Evolutionary conservation across 2,113 vertebrate genomes (phyloP), one percentile per base, ranked within the genome.

Genomic region (Podarcis raffonei): DNA sequence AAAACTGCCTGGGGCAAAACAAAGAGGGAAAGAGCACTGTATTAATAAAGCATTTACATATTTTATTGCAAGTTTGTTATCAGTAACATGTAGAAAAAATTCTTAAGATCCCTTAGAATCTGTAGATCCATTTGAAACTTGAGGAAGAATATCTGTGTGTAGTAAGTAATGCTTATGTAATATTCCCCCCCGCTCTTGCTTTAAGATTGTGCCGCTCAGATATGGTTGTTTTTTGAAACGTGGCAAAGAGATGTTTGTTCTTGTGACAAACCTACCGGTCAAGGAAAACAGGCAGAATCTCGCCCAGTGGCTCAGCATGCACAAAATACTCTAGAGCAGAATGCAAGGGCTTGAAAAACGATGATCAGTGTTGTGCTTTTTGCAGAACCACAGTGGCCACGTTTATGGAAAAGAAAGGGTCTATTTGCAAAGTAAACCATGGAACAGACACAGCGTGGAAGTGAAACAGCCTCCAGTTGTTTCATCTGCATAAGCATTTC

Each of bases 51-150:
- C 94, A 94, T 93, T 90, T 78, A 69, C 37, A 83, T 93, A 12
- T 95, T 96, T 96, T 96, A 96, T 97, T 96, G 95, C 96, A 96
- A 91, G 85, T 93, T 95, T 90, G 87, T 85, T 94, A 92, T 94
- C 86, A 94, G 89, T 90, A 88, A 62, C 89, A 92, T 91, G 42
- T 90, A 96, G 91, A 96, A 96, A 96, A 94, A 90, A 30, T 93
- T 69, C 20, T 77, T 68, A 69, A 53, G 20, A 68, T 69, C 65
- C 62, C 81, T 62, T 81, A 27, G 77, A 84, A 90, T 77, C 30
- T 48, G 72, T 86, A 69, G 87, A 93, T 81, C 77, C 88, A 90
- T 85, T 75, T 15, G 87, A 94, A 94, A 81, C 83, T 94, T 92
- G 86, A 95, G 91, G 84, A 95, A 91, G 74, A 87, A 89, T 25